Conservation (phyloP, 2,797 vertebrate species). For the Lutjanus campechanus region DNA sequence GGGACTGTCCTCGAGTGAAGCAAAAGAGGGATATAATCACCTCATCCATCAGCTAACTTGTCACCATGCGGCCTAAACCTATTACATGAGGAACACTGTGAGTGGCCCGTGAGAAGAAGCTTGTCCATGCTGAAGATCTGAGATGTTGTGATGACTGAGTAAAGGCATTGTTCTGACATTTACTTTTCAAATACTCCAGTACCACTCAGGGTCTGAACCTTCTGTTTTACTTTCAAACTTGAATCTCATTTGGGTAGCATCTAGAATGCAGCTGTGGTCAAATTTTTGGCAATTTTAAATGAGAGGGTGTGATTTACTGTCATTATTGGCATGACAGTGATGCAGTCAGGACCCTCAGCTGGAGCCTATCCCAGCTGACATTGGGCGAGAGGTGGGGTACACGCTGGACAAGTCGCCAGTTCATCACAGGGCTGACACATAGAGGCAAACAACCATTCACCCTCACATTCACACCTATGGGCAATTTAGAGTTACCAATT, state of each 20-base stretch:
- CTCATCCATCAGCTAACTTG: conserved; percentile 78
- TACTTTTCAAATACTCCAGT: conserved; percentile 2
- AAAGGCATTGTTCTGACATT: background rate
- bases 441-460: too few species aligned
- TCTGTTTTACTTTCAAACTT: conserved; percentile 1
- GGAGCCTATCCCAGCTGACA: too few species aligned
- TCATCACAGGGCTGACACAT: too few species aligned
- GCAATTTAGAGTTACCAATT: too few species aligned
- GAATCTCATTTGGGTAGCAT: background rate
- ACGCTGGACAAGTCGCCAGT: too few species aligned
- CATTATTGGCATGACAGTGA: too few species aligned
- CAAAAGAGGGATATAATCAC: conserved; percentile 70
- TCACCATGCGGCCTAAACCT: conserved; percentile 63
- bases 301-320: too few species aligned
- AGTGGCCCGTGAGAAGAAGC: conserved; percentile 45
- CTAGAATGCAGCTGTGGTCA: conserved; percentile 3
- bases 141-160: conserved; percentile 4
- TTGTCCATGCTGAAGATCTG: conserved; percentile 32
- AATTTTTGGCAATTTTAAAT: too few species aligned
- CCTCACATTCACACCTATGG: too few species aligned
- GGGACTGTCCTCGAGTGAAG: conserved; percentile 72
- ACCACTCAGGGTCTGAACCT: background rate
- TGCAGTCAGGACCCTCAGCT: too few species aligned
- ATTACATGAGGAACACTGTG: conserved; percentile 56
- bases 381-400: too few species aligned